Evolutionary conservation across 2,797 vertebrate species (phyloP).

Genomic region (Microchirus variegatus): DNA sequence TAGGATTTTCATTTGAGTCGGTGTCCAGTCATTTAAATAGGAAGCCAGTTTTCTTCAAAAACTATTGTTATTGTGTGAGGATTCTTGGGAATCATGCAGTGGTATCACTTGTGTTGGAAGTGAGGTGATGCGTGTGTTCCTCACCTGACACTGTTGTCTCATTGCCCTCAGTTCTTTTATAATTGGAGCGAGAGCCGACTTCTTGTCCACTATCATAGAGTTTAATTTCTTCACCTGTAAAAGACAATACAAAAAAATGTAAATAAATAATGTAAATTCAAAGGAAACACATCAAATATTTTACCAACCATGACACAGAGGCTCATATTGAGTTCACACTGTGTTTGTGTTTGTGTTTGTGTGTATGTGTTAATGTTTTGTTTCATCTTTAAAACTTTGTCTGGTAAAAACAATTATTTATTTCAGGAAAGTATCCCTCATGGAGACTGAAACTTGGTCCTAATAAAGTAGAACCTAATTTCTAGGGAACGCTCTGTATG

Average conservation of each 20-base stretch:
- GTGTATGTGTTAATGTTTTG: too few species aligned
- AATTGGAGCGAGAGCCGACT: conserved; percentile 90
- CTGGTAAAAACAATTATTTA: too few species aligned
- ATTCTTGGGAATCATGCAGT: not conserved
- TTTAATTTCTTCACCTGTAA: conserved; percentile 93
- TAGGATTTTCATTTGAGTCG: not conserved
- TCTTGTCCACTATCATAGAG: conserved; percentile 89
- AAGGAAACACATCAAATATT: not conserved
- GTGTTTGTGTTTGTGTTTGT: too few species aligned
- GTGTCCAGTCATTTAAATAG: too few species aligned
- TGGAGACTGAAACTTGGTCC: too few species aligned
- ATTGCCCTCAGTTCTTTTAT: conserved; percentile 94
- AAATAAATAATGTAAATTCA: not conserved
- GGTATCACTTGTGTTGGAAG: not conserved
- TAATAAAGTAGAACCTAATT: too few species aligned
- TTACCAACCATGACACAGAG: too few species aligned
- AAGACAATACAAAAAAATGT: not conserved
- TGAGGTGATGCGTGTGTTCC: conserved; percentile 24
- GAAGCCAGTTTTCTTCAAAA: too few species aligned
- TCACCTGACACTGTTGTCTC: conserved; percentile 90
- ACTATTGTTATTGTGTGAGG: not conserved
- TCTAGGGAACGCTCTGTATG: too few species aligned
- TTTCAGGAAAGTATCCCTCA: too few species aligned
- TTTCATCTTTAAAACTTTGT: too few species aligned
- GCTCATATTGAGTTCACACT: too few species aligned